Conservation (phyloP, 2,888 invertebrate species). For the Chrysolina americana region DNA sequence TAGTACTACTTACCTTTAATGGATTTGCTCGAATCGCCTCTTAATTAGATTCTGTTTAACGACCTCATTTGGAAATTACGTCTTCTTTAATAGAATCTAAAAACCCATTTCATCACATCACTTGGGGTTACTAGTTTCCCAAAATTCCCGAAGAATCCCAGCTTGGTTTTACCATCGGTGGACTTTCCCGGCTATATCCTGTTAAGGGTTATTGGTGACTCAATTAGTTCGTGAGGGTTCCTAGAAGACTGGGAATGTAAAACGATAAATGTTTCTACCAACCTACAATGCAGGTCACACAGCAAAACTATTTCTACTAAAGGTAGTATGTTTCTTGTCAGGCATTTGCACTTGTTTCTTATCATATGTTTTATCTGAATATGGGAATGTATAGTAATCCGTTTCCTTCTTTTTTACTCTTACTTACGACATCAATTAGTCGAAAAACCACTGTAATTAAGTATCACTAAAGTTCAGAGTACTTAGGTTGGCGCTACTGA, state of each 20-base stretch:
- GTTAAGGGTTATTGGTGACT: background rate
- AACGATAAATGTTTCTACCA: background rate
- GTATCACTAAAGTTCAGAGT: no score
- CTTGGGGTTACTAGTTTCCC: background rate
- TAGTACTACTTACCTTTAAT: background rate
- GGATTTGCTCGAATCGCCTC: background rate
- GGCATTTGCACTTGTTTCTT: no score
- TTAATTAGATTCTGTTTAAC: background rate
- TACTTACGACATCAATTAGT: no score
- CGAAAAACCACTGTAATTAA: no score
- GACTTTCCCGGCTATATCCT: constrained; percentile 38
- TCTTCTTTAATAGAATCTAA: background rate
- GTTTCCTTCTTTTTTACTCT: no score
- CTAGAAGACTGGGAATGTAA: background rate
- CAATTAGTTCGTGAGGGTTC: background rate
- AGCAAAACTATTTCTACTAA: no score
- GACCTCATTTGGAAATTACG: constrained; percentile 4
- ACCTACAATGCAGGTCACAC: background rate
- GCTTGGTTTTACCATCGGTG: constrained; percentile 32
- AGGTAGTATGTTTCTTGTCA: no score
- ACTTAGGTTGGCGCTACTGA: no score
- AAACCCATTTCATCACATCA: constrained; percentile 10
- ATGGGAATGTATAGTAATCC: no score
- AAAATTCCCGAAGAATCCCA: constrained; percentile 3
- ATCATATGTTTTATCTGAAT: no score